Evolutionary conservation across 2,888 invertebrate genomes (phyloP), one percentile per base, ranked within the genome.

Genomic region (Carterocephalus palaemon): DNA sequence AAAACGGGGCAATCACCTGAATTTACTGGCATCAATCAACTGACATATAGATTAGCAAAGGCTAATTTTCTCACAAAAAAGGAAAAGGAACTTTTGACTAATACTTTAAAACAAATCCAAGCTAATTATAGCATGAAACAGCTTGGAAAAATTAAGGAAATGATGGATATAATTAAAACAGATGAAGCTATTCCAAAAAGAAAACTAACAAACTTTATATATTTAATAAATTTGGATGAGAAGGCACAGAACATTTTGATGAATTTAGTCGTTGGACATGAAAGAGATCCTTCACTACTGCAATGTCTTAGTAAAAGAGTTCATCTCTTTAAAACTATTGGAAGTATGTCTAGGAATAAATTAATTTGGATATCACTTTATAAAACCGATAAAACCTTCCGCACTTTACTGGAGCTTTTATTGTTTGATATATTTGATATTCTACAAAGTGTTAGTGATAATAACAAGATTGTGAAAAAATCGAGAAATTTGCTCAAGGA

Each of bases 361-460:
- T 40, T 49, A 7, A n/a, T n/a, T n/a, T n/a, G n/a, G n/a, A 23
- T 49, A 6, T 6, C 22, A 15, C 28, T 19, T 6, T 49, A 32
- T 36, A 47, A 49, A 34, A 22, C 28, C 9, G 36, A 39, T 12
- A 39, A 34, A 3, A 39, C 20, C 3, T 49, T 49, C 29, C 46
- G 36, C 8, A 38, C 39, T 4, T 12, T 24, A n/a, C 26, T 49
- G 5, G 43, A 49, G 36, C 22, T 49, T 16, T 6, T 49, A 19
- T 16, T 49, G 3, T 47, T 49, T 39, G 49, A 49, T 31, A 23
- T 47, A 31, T 43, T 49, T 7, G 36, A 36, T 7, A 47, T 49
- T 26, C 31, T 38, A 2, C 16, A 42, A n/a, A 34, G 19, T 8
- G n/a, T n/a, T n/a, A 43, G 31, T 5, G 43, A 49, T 10, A 31